Conservation (phyloP, 2,888 invertebrate genomes). For the Trichopria drosophilae region DNA sequence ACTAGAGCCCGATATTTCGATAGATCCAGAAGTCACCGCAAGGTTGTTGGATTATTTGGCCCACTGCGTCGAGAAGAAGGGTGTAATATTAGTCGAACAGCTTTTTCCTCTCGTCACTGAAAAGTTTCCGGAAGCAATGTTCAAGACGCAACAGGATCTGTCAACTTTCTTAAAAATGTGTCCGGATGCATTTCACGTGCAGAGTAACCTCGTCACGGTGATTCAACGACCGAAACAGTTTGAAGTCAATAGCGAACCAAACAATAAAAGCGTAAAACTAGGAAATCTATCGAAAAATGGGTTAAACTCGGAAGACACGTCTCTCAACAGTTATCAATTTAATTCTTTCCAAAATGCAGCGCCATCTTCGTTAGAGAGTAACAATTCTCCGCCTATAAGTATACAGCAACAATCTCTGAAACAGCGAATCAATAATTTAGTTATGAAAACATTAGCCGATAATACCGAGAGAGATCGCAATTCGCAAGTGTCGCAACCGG, state of each 20-base stretch:
- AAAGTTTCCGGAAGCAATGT: conserved; percentile 78
- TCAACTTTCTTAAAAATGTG: conserved; percentile 90
- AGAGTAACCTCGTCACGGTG: conserved; percentile 86
- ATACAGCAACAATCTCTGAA: conserved; percentile 72
- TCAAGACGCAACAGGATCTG: conserved; percentile 87
- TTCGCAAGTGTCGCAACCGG: conserved; percentile 54
- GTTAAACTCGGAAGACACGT: no score
- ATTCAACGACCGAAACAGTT: conserved; percentile 71
- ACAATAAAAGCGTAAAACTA: conserved; percentile 33
- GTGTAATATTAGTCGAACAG: conserved; percentile 84
- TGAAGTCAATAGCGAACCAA: conserved; percentile 11
- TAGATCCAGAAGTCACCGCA: conserved; percentile 82
- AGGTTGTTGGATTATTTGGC: conserved; percentile 81
- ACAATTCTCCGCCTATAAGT: conserved; percentile 49
- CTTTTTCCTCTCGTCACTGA: conserved; percentile 80
- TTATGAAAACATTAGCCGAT: conserved; percentile 86
- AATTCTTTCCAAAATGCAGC: conserved; percentile 40
- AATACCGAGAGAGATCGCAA: conserved; percentile 71
- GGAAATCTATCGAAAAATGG: conserved; percentile 24
- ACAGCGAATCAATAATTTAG: conserved; percentile 84
- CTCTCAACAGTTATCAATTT: no score
- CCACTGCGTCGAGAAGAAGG: conserved; percentile 78
- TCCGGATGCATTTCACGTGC: conserved; percentile 92
- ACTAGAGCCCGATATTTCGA: conserved; percentile 66
- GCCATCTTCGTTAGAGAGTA: conserved; percentile 43